Percentiles rank a stretch among this genome's conserved stretches.
Conservation (phyloP, 2,113 vertebrate genomes). For the Phyllopteryx taeniolatus region DNA sequence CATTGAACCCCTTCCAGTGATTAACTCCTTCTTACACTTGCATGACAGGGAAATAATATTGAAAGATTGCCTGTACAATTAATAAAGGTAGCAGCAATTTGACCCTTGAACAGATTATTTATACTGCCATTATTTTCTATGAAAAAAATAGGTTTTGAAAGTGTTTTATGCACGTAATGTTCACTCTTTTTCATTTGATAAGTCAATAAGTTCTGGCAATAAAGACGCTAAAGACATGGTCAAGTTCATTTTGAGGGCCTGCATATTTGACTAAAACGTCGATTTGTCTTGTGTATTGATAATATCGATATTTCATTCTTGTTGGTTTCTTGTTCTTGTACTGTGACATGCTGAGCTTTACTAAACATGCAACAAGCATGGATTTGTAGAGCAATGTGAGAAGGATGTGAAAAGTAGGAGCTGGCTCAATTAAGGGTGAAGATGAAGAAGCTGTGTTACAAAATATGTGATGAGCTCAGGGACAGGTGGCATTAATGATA, state of each 20-base stretch:
- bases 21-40: too few species aligned
- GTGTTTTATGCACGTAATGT: too few species aligned
- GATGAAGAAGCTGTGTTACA: slow-evolving; percentile 8
- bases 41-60: too few species aligned
- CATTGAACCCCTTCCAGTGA: too few species aligned
- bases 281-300: not conserved
- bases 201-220: too few species aligned
- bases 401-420: not conserved
- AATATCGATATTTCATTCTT: not conserved
- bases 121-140: too few species aligned
- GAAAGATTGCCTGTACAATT: too few species aligned
- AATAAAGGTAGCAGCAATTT: too few species aligned
- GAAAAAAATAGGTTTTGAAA: too few species aligned
- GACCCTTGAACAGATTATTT: too few species aligned
- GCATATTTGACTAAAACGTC: not conserved
- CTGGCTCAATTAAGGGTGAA: not conserved
- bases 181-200: too few species aligned
- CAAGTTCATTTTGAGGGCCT: not conserved
- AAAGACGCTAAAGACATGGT: not conserved
- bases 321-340: not conserved
- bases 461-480: slow-evolving; percentile 11
- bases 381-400: not conserved
- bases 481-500: slow-evolving; percentile 8
- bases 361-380: not conserved
- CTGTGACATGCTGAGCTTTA: not conserved